Percentiles rank a stretch among this genome's conserved stretches.
phyloP scores from a whole-genome alignment of 2,797 vertebrate species.

The Nannoperca obscura region DNA sequence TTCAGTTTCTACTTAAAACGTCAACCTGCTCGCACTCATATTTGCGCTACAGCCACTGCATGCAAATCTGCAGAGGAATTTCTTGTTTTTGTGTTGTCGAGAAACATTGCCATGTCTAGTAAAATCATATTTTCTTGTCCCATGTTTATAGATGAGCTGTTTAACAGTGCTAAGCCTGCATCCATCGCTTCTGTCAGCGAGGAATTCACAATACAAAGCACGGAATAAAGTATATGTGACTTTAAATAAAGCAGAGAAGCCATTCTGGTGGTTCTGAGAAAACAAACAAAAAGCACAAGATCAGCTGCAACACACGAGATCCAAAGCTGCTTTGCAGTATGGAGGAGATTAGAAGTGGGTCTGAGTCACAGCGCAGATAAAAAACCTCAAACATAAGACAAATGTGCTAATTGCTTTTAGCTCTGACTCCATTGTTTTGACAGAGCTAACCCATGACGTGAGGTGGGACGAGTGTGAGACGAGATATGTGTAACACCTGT shows the following conservation, averaged over 20 bases:
- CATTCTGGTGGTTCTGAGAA: conserved; percentile 20
- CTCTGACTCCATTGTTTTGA: conserved; percentile 24
- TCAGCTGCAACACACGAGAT: conserved; percentile 36
- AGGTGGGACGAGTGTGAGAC: conserved; percentile 13
- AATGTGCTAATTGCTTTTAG: conserved; percentile 59
- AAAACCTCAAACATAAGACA: conserved; percentile 29
- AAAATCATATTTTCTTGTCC: conserved; percentile 36
- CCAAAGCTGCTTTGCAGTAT: conserved; percentile 67
- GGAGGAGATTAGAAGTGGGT: conserved; percentile 58
- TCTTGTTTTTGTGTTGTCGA: conserved; percentile 5
- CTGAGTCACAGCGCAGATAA: conserved; percentile 18
- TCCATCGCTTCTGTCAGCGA: conserved; percentile 24
- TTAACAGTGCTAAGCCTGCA: conserved; percentile 43
- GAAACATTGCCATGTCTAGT: conserved; percentile 35
- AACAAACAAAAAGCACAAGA: conserved; percentile 57
- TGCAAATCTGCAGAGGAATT: conserved; percentile 10
- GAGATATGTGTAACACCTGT: conserved; percentile 27
- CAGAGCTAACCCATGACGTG: conserved; percentile 13
- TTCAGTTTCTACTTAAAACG: conserved; percentile 36
- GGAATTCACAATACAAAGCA: conserved; percentile 41
- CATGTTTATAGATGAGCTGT: conserved; percentile 70
- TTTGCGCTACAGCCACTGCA: conserved; percentile 16
- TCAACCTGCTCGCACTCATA: conserved; percentile 16
- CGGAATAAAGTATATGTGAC: conserved; percentile 42
- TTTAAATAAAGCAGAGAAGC: conserved; percentile 46